A percentile compares a stretch with the other conserved stretches of the same genome.
These are phyloP conservation scores for Auanema freiburgensis DNA, from an alignment of 2,888 invertebrate genomes.

Conservation along the genomic window DNA sequence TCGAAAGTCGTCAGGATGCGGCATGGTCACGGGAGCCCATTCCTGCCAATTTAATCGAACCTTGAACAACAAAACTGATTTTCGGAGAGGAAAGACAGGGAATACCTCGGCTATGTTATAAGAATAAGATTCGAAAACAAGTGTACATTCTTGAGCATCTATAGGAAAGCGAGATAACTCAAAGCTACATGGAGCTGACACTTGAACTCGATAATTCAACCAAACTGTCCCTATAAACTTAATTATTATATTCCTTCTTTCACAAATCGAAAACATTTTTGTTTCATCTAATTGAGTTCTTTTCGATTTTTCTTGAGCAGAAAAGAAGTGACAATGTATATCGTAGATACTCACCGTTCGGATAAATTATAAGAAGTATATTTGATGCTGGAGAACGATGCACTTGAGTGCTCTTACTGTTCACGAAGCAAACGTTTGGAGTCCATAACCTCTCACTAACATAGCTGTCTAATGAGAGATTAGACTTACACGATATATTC, in stretches of 20 bases:
- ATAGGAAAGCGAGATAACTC: conserved; percentile 58
- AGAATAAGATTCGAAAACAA: conserved; percentile 63
- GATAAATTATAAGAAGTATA: conserved; percentile 61
- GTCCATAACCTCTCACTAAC: conserved; percentile 61
- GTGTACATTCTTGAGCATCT: conserved; percentile 58
- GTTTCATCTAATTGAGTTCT: no score
- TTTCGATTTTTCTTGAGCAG: no score
- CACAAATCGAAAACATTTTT: no score
- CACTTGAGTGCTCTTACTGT: conserved; percentile 61
- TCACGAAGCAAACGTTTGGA: conserved; percentile 63
- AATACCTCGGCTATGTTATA: conserved; percentile 60
- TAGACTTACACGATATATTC: conserved; percentile 60
- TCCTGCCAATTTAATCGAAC: conserved; percentile 58
- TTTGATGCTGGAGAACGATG: conserved; percentile 60
- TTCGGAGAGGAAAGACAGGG: neutral
- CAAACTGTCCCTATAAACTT: conserved; percentile 56
- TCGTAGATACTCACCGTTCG: conserved; percentile 50
- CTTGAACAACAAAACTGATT: conserved; percentile 17
- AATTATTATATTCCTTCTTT: neutral
- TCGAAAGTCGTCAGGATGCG: conserved; percentile 50
- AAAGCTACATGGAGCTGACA: conserved; percentile 59
- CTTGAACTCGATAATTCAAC: conserved; percentile 63
- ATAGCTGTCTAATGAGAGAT: conserved; percentile 61
- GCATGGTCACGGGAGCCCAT: conserved; percentile 62
- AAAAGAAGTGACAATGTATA: conserved; percentile 1